Evolutionary conservation across 1,140 invertebrate species (phyloP).

Genomic region (Drosophila simulans): DNA sequence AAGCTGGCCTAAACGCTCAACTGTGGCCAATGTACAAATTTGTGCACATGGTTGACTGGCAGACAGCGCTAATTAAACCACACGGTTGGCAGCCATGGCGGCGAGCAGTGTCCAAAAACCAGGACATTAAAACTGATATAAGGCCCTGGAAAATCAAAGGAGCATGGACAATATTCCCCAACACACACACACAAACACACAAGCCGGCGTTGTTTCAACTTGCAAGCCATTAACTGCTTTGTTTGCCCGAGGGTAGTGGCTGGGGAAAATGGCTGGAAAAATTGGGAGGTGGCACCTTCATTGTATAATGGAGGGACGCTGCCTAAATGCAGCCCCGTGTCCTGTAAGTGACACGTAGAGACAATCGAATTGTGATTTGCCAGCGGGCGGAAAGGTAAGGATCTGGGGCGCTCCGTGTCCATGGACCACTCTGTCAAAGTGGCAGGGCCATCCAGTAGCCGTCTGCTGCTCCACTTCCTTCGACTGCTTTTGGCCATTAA

Average conservation of each 20-base stretch:
- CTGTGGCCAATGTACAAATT: conserved; percentile 68
- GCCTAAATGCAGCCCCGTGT: conserved; percentile 64
- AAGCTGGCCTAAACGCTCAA: conserved; percentile 54
- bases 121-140: conserved; percentile 62
- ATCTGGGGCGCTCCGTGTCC: conserved; percentile 11
- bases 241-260: conserved; percentile 27
- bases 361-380: conserved; percentile 80
- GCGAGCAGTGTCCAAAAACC: conserved; percentile 15
- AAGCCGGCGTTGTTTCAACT: conserved; percentile 48
- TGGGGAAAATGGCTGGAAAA: conserved; percentile 35
- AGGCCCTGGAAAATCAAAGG: conserved; percentile 58
- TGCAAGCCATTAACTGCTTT: conserved; percentile 73
- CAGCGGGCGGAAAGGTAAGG: conserved; percentile 1
- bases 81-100: conserved; percentile 23
- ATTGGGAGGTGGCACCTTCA: conserved; percentile 45
- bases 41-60: conserved; percentile 70
- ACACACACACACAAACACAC: not conserved
- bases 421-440: conserved; percentile 64
- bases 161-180: not conserved
- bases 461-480: conserved; percentile 37
- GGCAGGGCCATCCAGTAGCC: conserved; percentile 37
- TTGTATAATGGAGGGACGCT: conserved; percentile 70
- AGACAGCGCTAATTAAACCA: conserved; percentile 78
- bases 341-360: conserved; percentile 78
- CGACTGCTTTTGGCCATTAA: conserved; percentile 65